phyloP scores from a whole-genome alignment of 2,797 vertebrate species.

The Centropyge bicolor region DNA sequence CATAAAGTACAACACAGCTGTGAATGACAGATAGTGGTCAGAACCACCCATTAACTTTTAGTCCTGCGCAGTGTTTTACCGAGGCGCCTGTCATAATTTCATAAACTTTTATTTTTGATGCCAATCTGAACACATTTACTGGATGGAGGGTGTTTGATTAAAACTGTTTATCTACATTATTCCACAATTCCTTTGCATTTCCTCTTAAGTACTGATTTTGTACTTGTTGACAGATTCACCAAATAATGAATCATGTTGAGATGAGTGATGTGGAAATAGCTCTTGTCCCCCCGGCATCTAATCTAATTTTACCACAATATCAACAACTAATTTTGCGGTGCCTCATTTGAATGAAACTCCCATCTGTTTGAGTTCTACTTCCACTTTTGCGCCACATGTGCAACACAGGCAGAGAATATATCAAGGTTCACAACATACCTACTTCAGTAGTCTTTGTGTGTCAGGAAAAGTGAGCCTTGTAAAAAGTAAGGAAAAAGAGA shows the following conservation, averaged over 20 bases:
- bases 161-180: constrained; percentile 42
- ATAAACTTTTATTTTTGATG: constrained; percentile 47
- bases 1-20: constrained; percentile 41
- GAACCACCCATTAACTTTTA: constrained; percentile 39
- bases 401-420: background rate
- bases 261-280: background rate
- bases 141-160: constrained; percentile 18
- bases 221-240: background rate
- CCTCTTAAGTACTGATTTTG: background rate
- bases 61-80: constrained; percentile 24
- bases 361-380: constrained; percentile 28
- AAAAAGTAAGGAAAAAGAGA: background rate
- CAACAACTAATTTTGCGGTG: background rate
- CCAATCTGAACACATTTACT: constrained; percentile 23
- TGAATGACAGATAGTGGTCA: constrained; percentile 37
- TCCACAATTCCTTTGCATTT: constrained; percentile 8
- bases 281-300: background rate
- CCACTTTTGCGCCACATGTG: constrained; percentile 1
- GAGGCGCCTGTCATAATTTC: constrained; percentile 12
- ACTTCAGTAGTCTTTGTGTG: background rate
- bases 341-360: constrained; percentile 8
- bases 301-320: constrained; percentile 19
- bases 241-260: constrained; percentile 13
- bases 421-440: background rate
- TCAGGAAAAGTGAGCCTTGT: background rate